Percentiles rank a stretch among this genome's conserved stretches.
Conservation (phyloP, 2,888 invertebrate species). For the Nemapogon koenigi region DNA sequence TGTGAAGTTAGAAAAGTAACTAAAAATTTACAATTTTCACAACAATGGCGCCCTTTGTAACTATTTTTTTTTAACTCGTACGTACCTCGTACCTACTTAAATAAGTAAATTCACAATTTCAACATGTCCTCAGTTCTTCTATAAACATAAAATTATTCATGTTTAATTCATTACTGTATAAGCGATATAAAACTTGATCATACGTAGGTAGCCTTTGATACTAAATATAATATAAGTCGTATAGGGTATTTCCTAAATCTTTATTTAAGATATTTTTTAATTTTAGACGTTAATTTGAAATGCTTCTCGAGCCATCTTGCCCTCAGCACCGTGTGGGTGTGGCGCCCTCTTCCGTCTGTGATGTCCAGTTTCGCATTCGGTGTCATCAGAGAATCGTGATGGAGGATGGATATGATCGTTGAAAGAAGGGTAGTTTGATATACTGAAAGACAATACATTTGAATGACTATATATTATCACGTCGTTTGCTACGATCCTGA, state of each 20-base stretch:
- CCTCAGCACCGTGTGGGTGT: conserved; percentile 35
- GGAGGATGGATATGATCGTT: conserved; percentile 87
- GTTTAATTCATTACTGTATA: background rate
- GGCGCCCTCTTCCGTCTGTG: conserved; percentile 45
- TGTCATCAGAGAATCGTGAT: conserved; percentile 83
- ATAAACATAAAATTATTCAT: background rate
- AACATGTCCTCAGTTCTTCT: background rate
- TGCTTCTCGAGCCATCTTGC: conserved; percentile 69
- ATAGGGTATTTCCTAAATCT: no score
- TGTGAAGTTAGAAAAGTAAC: no score
- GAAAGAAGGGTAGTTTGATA: conserved; percentile 81
- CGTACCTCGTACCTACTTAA: no score
- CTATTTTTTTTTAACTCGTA: no score
- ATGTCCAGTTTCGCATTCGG: conserved; percentile 62
- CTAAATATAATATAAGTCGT: background rate
- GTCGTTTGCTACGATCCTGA: no score
- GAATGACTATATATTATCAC: no score
- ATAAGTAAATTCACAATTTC: no score
- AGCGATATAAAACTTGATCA: background rate
- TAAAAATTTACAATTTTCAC: no score
- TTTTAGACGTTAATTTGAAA: conserved; percentile 81
- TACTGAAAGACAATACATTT: conserved; percentile 51
- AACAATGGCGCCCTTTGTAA: no score
- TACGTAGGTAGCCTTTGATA: background rate
- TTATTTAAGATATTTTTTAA: no score